Base-by-base conservation (phyloP, 2,888 invertebrate species). In the Rhagonycha fulva region DNA sequence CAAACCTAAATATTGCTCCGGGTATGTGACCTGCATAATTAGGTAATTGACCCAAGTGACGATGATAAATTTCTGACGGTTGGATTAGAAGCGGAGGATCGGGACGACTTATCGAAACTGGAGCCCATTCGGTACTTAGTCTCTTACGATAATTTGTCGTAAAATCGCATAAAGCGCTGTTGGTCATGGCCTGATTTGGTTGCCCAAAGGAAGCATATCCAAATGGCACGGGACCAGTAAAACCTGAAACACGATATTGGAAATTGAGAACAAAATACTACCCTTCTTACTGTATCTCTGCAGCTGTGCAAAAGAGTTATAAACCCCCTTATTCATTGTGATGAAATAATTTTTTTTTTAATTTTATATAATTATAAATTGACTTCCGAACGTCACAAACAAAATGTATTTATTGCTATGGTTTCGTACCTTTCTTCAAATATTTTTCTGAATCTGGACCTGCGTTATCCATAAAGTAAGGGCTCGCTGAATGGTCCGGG, bases 21-120 rank as follows among this genome's bases (percentile, higher is more conserved):
- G 95, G 95, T 71, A 95, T 93, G 83, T 95, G 95, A 0, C 95
- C 95, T 2, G 91, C 90, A 86, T 95, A 95, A 86, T 92, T 93
- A 1, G 95, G 95, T 80, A 94, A 85, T 89, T 95, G 91, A 5
- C 95, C 94, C 60, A 93, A 90, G 81, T 94, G 92, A 78, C 92
- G 92, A 84, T 93, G 93, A 84, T 95, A 95, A 78, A 95, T 91
- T 84, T 93, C 91, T 11, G 92, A 85, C 1, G 89, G 88, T 80
- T 89, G 88, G 67, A 89, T 88, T n/a, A 88, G 79, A 14, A 89
- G 82, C 0, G 90, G 90, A n/a, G 89, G 89, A 84, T 90, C 90
- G 3, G 89, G 88, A 67, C 87, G 84, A 72, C 85, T 87, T 77
- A 92, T 89, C 79, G 90, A 91, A 9, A 92, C 91, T 5, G 94